Percentiles rank a stretch among this genome's conserved stretches.
phyloP scores from a whole-genome alignment of 2,888 invertebrate genomes.

The Oligia latruncula region DNA sequence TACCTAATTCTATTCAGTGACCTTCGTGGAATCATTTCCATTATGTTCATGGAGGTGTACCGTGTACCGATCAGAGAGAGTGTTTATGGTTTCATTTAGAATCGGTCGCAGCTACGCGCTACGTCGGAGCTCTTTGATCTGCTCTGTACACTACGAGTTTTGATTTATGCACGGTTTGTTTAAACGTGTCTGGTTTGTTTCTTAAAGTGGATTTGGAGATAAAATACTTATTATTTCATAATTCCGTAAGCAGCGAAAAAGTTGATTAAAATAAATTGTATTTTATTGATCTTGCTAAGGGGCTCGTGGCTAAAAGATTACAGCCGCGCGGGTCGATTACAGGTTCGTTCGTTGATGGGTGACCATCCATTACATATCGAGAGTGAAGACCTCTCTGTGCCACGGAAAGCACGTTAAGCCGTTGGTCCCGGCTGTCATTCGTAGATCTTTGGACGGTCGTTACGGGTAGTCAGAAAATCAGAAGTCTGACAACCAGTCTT shows the following conservation, averaged over 20 bases:
- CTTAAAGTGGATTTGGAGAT: neutral
- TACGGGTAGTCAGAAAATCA: neutral
- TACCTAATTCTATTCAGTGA: neutral
- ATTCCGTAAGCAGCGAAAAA: neutral
- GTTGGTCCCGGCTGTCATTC: neutral
- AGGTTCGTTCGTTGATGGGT: neutral
- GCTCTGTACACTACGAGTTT: slow-evolving; percentile 19
- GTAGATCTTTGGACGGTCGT: neutral
- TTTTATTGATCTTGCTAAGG: neutral
- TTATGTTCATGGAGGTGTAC: slow-evolving; percentile 5
- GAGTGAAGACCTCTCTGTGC: neutral
- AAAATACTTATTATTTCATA: slow-evolving; percentile 7
- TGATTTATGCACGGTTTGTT: slow-evolving; percentile 37
- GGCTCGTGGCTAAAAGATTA: neutral
- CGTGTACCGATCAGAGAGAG: slow-evolving; percentile 7
- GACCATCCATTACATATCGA: neutral
- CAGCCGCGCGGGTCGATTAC: neutral
- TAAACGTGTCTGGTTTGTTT: slow-evolving; percentile 28
- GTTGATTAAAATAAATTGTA: neutral
- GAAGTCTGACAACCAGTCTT: neutral
- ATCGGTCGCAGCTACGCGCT: neutral
- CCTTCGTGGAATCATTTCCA: neutral
- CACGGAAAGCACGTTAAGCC: neutral
- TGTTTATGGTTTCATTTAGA: slow-evolving; percentile 23
- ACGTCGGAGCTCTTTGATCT: slow-evolving; percentile 41